Evolutionary conservation across 2,888 invertebrate species (phyloP), one percentile per base, ranked within the genome.

Genomic region (Polia nebulosa): DNA sequence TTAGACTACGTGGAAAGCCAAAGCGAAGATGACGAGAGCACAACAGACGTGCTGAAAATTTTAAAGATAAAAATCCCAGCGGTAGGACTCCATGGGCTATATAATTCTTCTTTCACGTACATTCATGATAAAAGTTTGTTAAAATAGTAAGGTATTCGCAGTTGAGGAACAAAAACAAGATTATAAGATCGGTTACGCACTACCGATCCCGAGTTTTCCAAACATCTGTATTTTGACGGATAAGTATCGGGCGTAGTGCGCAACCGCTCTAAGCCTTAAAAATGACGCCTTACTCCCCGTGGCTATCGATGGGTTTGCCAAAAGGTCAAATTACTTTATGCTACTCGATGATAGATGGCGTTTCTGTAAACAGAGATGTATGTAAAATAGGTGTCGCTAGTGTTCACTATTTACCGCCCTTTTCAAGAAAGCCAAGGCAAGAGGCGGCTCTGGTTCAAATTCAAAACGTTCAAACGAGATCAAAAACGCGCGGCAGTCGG

Each of bases 391-490:
- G 85, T 91, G 92, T 82, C 92, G 87, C 86, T 86, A 74, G 65
- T 51, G 62, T 81, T 74, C 74, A n/a, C 22, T 53, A 49, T 76
- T 84, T 78, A 72, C 82, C 86, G 83, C 86, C 72, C 76, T 84
- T 87, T 81, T 79, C 49, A 68, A 60, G 62, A 59, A 45, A 67
- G 52, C 51, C 65, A 68, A 67, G 52, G 47, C 65, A 68, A 71
- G 81, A 87, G 88, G 92, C 93, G 91, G 91, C 89, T n/a, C n/a
- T 86, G 87, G 90, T 95, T 95, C 89, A 93, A 95, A 94, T 84
- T 85, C 88, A 90, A n/a, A n/a, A n/a, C n/a, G n/a, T 89, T 91
- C 93, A 93, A 93, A 92, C 93, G 90, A 91, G 88, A 91, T 91
- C 93, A 92, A 94, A 94, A 94, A 88, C 92, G 90, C 93, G 93